Evolutionary conservation across 2,797 vertebrate genomes (phyloP).

Genomic region (Coluber constrictor): DNA sequence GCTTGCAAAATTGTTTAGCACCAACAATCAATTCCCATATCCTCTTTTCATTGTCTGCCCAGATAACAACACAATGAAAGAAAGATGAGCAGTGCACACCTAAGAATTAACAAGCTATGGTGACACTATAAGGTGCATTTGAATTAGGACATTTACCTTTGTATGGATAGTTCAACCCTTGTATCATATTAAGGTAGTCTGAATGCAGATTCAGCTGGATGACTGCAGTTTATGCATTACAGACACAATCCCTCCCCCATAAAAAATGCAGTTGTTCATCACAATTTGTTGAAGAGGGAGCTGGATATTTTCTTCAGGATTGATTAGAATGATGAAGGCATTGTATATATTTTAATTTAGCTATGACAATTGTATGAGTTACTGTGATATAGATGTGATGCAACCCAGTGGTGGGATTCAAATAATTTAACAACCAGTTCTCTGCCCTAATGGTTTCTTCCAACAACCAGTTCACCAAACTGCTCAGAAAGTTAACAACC

Average conservation of each 20-base stretch:
- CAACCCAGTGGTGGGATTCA: background rate
- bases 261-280: background rate
- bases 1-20: background rate
- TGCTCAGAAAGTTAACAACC: too few relatives aligned
- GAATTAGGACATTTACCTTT: background rate
- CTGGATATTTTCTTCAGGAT: background rate
- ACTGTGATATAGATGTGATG: background rate
- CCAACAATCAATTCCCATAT: background rate
- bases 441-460: too few relatives aligned
- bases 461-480: too few relatives aligned
- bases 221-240: background rate
- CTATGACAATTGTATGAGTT: background rate
- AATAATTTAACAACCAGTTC: too few relatives aligned
- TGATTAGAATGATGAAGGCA: background rate
- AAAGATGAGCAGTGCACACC: background rate
- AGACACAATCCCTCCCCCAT: background rate
- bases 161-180: background rate
- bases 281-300: background rate
- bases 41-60: slow-evolving; percentile 43
- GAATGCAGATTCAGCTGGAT: background rate
- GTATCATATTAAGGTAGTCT: background rate
- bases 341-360: background rate
- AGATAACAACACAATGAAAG: slow-evolving; percentile 35
- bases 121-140: background rate
- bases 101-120: background rate